Conservation (phyloP, 2,113 vertebrate species). For the Engraulis encrasicolus region DNA sequence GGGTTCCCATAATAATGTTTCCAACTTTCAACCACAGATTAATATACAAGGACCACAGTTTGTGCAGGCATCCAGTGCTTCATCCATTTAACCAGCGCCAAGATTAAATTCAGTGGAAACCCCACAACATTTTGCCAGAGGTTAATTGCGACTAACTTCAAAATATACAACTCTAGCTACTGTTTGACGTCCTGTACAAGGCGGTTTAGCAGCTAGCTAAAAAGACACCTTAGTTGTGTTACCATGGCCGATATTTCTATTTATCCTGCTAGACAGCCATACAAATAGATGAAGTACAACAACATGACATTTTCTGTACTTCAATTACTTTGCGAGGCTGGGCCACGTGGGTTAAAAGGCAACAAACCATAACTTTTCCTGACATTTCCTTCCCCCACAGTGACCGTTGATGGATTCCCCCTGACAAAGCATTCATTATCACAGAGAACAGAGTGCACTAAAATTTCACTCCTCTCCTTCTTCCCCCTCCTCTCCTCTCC, state of each 20-base stretch:
- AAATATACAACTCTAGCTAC: not conserved
- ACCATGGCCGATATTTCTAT: constrained; percentile 78
- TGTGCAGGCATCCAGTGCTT: constrained; percentile 1
- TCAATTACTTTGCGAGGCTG: constrained; percentile 88
- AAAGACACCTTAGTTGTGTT: constrained; percentile 67
- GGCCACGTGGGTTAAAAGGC: constrained; percentile 89
- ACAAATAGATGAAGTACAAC: constrained; percentile 86
- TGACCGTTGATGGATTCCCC: constrained; percentile 87
- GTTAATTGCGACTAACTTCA: not conserved
- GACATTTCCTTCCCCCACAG: constrained; percentile 86
- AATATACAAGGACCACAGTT: not conserved
- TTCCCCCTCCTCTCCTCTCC: constrained; percentile 55
- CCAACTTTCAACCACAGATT: not conserved
- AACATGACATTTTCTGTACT: constrained; percentile 87
- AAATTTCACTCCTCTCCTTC: constrained; percentile 65
- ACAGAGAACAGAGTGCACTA: constrained; percentile 80
- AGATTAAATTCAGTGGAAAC: not conserved
- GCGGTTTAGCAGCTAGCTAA: constrained; percentile 42
- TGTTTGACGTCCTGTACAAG: constrained; percentile 44
- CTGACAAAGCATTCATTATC: constrained; percentile 88
- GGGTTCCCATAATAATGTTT: not conserved
- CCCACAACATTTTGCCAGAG: not conserved
- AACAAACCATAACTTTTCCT: constrained; percentile 89
- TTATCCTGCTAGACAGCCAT: constrained; percentile 79
- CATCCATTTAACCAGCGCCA: not conserved